Evolutionary conservation across 2,113 vertebrate species (phyloP), one percentile per base, ranked within the genome.

Genomic region (Callaeas wilsoni): DNA sequence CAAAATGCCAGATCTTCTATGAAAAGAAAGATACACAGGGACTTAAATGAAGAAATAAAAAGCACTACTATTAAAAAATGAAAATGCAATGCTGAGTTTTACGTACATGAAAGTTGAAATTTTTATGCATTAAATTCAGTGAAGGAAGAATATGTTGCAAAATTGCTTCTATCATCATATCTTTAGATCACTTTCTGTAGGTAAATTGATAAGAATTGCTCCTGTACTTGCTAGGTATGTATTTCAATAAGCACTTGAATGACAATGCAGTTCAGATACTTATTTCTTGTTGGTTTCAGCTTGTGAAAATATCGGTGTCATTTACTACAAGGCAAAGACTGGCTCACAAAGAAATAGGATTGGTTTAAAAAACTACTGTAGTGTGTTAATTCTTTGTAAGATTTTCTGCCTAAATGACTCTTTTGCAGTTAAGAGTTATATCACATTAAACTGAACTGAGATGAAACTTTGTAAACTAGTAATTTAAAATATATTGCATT

Each of bases 41-140:
- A 53, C 20, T 94, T 80, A 76, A 91, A 64, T 57, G 12, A 84
- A 75, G 26, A 90, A 94, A 84, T 85, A 87, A 71, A 89, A 94
- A 90, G 13, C 32, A 42, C 30, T 73, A 7, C 26, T 87, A 83
- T 90, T 80, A 68, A 79, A 91, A 94, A 86, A 73, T 76, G 50
- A 80, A 92, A 95, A 91, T 67, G 26, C 56, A 88, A 21, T 82
- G 50, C 79, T 80, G 47, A 87, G 56, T 63, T 94, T 93, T 88
- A 53, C 4, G 1, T 78, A 69, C 32, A 39, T 33, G 46, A 57
- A 86, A 59, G 52, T 16, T 67, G 39, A 73, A 35, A 16, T 25
- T 88, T 89, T 74, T 69, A 87, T 90, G 49, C 77, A 29, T 91
- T 89, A 82, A 95, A 88, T 78, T 90, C 85, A 67, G 35, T 52